These are phyloP conservation scores for Motacilla alba DNA, from an alignment of 2,113 vertebrate genomes.

Conservation along the genomic window DNA sequence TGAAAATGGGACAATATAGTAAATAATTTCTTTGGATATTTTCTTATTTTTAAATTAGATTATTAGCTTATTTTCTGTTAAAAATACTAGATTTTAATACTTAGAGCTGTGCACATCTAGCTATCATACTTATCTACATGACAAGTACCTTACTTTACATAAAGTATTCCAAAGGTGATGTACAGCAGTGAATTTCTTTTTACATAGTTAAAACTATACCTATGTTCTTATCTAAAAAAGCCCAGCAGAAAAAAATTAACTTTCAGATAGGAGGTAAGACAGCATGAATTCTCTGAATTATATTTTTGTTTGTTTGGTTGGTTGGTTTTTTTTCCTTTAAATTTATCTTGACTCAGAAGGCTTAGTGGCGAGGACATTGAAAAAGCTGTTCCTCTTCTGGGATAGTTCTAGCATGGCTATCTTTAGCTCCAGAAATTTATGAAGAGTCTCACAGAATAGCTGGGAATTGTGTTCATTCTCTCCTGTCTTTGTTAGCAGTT, in stretches of 20 bases:
- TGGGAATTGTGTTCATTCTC: not conserved
- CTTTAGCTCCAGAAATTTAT: not conserved
- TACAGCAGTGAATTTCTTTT: not conserved
- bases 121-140: fast-evolving
- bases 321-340: not conserved
- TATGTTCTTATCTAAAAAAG: not conserved
- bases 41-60: not conserved
- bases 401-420: not conserved
- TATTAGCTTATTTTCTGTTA: not conserved
- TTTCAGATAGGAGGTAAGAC: not conserved
- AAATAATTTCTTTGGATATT: not conserved
- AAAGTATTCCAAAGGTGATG: not conserved
- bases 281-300: not conserved
- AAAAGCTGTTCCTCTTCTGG: not conserved
- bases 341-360: not conserved
- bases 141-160: not conserved
- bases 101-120: not conserved
- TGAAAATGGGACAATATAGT: not conserved
- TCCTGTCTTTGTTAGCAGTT: not conserved
- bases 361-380: not conserved
- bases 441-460: not conserved
- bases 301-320: not conserved
- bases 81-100: not conserved
- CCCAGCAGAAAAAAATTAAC: not conserved
- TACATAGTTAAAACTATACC: not conserved